Evolutionary conservation across 2,797 vertebrate species (phyloP).

Genomic region (Lagorchestes hirsutus): DNA sequence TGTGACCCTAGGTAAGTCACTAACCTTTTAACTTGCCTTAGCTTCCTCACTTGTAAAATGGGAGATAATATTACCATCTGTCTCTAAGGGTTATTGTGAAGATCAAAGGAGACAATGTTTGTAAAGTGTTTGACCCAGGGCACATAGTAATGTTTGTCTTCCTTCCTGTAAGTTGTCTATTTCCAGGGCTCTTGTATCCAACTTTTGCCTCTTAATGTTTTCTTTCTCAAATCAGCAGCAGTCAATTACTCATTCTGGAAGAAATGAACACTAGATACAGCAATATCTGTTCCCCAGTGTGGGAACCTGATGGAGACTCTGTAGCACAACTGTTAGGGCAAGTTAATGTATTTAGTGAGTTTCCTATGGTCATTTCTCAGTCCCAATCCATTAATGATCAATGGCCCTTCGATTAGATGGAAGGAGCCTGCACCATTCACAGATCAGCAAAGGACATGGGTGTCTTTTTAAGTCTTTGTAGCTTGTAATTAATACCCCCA

Average conservation of each 20-base stretch:
- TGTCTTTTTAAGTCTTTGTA: fast-evolving
- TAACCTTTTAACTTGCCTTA: background rate
- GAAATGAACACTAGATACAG: conserved; percentile 10
- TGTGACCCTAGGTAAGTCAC: background rate
- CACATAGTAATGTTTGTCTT: background rate
- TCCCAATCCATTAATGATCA: background rate
- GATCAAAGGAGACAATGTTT: background rate
- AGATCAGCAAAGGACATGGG: background rate
- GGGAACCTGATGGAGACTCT: conserved; percentile 25
- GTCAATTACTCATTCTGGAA: conserved; percentile 60
- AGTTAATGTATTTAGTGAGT: background rate
- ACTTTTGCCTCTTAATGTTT: conserved; percentile 49
- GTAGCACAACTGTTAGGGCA: background rate
- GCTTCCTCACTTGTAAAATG: background rate
- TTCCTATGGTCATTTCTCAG: background rate
- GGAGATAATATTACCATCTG: background rate
- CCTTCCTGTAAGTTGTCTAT: background rate
- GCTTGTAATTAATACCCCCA: background rate
- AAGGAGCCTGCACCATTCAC: background rate
- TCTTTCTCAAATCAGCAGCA: conserved; percentile 61
- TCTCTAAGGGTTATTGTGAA: background rate
- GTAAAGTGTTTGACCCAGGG: background rate
- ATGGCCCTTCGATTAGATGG: background rate
- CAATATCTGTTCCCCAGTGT: conserved; percentile 46
- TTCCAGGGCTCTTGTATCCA: background rate